Conservation (phyloP, 2,888 invertebrate species). For the Hemistola chrysoprasaria region DNA sequence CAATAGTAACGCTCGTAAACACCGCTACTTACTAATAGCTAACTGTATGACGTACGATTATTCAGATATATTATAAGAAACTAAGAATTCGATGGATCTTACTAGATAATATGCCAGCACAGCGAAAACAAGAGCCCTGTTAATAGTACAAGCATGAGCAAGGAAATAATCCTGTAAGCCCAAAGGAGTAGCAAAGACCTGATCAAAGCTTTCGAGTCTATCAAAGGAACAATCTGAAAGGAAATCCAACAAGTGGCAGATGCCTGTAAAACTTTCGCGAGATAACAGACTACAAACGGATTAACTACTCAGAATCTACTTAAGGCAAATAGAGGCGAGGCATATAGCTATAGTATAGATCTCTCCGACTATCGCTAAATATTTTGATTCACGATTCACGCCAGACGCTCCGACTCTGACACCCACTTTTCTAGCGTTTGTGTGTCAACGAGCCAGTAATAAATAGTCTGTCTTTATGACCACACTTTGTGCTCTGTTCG, state of each 20-base stretch:
- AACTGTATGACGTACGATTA: too few relatives aligned
- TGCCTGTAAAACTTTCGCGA: conserved; percentile 23
- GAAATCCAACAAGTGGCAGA: conserved; percentile 38
- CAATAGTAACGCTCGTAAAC: conserved; percentile 11
- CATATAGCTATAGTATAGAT: conserved; percentile 5
- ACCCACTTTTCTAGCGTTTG: conserved; percentile 18
- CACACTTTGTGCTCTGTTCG: conserved; percentile 7
- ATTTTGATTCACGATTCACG: conserved; percentile 10
- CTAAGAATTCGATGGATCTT: too few relatives aligned
- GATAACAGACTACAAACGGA: conserved; percentile 26
- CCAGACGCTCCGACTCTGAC: conserved; percentile 13
- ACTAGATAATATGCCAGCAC: too few relatives aligned
- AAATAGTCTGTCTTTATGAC: conserved; percentile 10
- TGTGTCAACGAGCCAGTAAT: conserved; percentile 19
- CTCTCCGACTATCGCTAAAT: conserved; percentile 9
- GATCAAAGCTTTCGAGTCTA: conserved; percentile 8
- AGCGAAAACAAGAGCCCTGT: too few relatives aligned
- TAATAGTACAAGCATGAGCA: not conserved
- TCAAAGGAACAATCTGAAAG: conserved; percentile 25
- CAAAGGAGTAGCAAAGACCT: not conserved
- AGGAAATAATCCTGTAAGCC: not conserved
- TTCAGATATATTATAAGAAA: too few relatives aligned
- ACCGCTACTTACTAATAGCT: not conserved
- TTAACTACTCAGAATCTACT: conserved; percentile 19
- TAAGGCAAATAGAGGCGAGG: conserved; percentile 12